Conservation (phyloP, 1,140 invertebrate species). For the Rhysida immarginata region DNA sequence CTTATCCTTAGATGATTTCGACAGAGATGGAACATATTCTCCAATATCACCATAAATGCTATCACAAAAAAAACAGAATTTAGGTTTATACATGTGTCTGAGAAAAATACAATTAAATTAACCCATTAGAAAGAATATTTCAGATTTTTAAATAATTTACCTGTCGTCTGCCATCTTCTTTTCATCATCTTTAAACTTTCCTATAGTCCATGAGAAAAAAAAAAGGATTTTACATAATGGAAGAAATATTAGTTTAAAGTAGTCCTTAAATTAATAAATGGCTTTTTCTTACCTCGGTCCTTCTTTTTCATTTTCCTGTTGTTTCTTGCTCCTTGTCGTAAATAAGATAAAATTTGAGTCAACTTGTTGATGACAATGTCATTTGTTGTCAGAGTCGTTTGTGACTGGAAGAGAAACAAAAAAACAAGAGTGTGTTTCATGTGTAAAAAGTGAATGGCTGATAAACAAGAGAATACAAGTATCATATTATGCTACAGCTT, state of each 20-base stretch:
- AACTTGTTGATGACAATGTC: slow-evolving; percentile 94
- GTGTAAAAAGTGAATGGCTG: no score
- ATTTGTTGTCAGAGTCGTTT: slow-evolving; percentile 75
- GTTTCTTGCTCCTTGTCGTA: slow-evolving; percentile 60
- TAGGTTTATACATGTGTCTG: no score
- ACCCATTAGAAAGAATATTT: no score
- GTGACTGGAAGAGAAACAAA: slow-evolving; percentile 40
- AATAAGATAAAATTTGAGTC: slow-evolving; percentile 88
- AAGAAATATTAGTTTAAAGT: no score
- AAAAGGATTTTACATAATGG: slow-evolving; percentile 12
- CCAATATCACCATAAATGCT: slow-evolving; percentile 89
- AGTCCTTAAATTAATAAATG: no score
- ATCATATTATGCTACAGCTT: no score
- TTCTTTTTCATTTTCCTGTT: slow-evolving; percentile 58
- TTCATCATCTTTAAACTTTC: slow-evolving; percentile 19
- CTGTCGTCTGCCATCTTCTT: slow-evolving; percentile 6
- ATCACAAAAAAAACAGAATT: no score
- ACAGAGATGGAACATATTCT: slow-evolving; percentile 73
- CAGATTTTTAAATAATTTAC: background rate
- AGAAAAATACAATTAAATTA: no score
- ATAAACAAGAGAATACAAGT: no score
- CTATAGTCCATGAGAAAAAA: slow-evolving; percentile 6
- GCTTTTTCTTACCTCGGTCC: slow-evolving; percentile 38
- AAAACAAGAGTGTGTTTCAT: no score
- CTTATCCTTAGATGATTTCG: no score